A percentile compares a stretch with the other conserved stretches of the same genome.
phyloP scores from a whole-genome alignment of 2,113 vertebrate genomes.

The Syrrhaptes paradoxus region DNA sequence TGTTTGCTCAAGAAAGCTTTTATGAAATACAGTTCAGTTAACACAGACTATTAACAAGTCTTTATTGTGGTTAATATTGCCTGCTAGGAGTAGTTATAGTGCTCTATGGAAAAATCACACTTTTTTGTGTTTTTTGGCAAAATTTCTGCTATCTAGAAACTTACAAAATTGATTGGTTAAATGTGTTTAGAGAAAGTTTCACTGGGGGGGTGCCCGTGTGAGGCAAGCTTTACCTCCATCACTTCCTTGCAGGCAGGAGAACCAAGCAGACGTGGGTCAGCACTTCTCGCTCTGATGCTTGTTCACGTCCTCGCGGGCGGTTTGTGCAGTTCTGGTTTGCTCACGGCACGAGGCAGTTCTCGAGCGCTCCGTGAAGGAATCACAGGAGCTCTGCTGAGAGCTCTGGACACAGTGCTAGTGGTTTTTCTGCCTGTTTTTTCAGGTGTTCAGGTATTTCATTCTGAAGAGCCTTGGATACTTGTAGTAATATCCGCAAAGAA shows the following conservation, averaged over 20 bases:
- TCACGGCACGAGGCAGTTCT: not conserved
- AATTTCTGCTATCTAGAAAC: not conserved
- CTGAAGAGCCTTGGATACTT: not conserved
- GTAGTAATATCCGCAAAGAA: not conserved
- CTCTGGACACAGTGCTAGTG: not conserved
- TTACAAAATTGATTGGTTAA: not conserved
- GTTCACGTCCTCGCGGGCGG: not conserved
- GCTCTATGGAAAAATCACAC: not conserved
- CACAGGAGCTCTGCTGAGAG: not conserved
- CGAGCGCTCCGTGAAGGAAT: not conserved
- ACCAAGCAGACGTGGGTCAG: not conserved
- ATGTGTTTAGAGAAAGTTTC: not conserved
- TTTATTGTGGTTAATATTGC: not conserved
- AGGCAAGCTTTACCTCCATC: not conserved
- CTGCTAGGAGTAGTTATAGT: not conserved
- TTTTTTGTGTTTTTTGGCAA: not conserved
- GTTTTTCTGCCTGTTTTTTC: not conserved
- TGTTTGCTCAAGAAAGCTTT: not conserved
- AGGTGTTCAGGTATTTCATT: not conserved
- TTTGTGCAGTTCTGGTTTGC: not conserved
- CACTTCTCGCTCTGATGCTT: not conserved
- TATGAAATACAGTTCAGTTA: not conserved
- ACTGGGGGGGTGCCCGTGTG: fast-evolving
- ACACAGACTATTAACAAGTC: not conserved
- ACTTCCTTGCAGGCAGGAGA: not conserved